Evolutionary conservation across 2,888 invertebrate species (phyloP).

Genomic region (Serripes groenlandicus): DNA sequence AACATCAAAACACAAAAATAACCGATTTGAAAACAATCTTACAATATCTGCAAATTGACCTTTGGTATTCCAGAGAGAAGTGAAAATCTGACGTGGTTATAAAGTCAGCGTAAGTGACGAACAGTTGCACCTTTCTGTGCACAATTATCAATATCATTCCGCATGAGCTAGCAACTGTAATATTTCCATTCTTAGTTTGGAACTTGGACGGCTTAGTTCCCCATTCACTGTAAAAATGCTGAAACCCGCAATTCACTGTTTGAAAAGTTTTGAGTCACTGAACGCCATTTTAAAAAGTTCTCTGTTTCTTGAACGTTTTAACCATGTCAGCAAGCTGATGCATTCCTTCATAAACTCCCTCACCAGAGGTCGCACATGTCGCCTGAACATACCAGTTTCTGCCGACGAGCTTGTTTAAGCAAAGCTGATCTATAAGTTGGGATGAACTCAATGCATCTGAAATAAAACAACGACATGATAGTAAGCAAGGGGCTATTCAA

Average conservation of each 20-base stretch:
- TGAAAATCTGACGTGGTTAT: neutral
- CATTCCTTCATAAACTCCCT: slow-evolving; percentile 85
- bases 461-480: too few species aligned
- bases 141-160: too few species aligned
- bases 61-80: neutral
- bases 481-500: too few species aligned
- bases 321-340: slow-evolving; percentile 82
- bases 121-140: too few species aligned
- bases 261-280: too few species aligned
- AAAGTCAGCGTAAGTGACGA: neutral
- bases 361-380: slow-evolving; percentile 84
- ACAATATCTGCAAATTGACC: neutral
- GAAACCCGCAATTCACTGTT: too few species aligned
- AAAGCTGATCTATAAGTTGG: slow-evolving; percentile 80
- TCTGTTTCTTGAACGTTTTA: slow-evolving; percentile 75
- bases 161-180: too few species aligned
- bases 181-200: too few species aligned
- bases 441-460: slow-evolving; percentile 78
- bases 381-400: slow-evolving; percentile 85
- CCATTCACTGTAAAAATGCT: too few species aligned
- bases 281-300: too few species aligned
- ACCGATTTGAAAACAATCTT: too few species aligned
- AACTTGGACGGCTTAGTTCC: too few species aligned
- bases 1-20: neutral
- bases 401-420: slow-evolving; percentile 74